Evolutionary conservation across 2,113 vertebrate species (phyloP).

Genomic region (Cettia cetti): DNA sequence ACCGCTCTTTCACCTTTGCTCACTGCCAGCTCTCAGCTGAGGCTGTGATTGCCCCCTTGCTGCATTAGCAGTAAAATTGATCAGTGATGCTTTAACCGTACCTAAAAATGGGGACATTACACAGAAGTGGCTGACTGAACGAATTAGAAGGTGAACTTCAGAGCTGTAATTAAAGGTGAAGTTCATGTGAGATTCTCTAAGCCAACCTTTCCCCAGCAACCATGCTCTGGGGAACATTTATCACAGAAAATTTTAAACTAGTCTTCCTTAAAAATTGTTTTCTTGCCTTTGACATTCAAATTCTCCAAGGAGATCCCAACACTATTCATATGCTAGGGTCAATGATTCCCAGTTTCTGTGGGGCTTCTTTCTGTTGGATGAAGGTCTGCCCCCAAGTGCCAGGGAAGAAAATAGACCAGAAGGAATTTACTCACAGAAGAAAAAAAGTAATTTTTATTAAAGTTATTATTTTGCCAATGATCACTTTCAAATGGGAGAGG

Average conservation of each 20-base stretch:
- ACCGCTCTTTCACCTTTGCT: constrained; percentile 11
- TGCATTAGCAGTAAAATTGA: constrained; percentile 32
- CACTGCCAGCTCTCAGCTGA: not conserved
- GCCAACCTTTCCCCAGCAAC: not conserved
- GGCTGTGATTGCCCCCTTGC: not conserved
- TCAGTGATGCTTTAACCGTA: not conserved
- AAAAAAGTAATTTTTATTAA: not conserved
- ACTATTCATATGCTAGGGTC: not conserved
- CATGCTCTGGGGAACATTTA: not conserved
- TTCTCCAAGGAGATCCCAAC: not conserved
- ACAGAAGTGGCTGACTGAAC: not conserved
- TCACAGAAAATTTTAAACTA: not conserved
- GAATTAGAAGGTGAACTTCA: constrained; percentile 24
- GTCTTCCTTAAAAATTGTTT: not conserved
- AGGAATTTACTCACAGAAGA: not conserved
- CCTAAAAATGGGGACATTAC: not conserved
- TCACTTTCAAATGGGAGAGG: not conserved
- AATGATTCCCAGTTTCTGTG: not conserved
- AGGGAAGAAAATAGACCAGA: not conserved
- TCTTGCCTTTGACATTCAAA: not conserved
- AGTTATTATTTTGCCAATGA: not conserved
- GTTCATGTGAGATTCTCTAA: not conserved
- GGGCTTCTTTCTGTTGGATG: not conserved
- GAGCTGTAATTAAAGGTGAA: constrained; percentile 14
- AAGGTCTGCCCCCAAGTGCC: not conserved